phyloP scores from a whole-genome alignment of 2,888 invertebrate genomes.

The Deilephila porcellus region DNA sequence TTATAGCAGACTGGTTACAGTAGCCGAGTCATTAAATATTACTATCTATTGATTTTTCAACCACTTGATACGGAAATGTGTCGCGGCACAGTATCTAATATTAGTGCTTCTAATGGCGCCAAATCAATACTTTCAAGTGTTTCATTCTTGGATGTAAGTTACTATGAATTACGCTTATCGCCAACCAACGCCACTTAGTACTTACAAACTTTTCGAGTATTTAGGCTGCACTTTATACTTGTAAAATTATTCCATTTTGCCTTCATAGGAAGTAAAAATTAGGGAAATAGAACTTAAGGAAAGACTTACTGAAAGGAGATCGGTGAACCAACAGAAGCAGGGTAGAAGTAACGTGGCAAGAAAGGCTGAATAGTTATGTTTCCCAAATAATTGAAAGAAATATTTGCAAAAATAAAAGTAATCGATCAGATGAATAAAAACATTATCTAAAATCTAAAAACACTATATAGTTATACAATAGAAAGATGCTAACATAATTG shows the following conservation, averaged over 20 bases:
- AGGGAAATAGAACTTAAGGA: no score
- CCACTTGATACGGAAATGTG: not conserved
- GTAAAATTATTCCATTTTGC: not conserved
- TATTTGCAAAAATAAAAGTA: no score
- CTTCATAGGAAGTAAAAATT: not conserved
- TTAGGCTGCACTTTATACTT: not conserved
- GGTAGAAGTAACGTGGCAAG: no score
- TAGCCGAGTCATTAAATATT: slow-evolving; percentile 4
- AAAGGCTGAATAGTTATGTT: no score
- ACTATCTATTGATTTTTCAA: slow-evolving; percentile 12
- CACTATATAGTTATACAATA: no score
- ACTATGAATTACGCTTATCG: slow-evolving; percentile 1
- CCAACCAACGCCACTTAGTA: not conserved
- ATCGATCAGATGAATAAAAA: no score
- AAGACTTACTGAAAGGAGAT: no score
- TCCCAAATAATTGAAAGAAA: no score
- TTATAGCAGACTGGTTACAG: no score
- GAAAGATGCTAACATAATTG: no score
- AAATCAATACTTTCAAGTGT: slow-evolving; percentile 15
- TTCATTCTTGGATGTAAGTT: not conserved
- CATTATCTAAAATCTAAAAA: no score
- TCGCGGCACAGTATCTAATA: not conserved
- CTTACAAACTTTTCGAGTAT: not conserved
- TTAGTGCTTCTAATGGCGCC: not conserved
- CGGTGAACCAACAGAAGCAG: no score